A percentile compares a stretch with the other conserved stretches of the same genome.
Conservation (phyloP, 2,888 invertebrate genomes). For the Leistus spinibarbis region DNA sequence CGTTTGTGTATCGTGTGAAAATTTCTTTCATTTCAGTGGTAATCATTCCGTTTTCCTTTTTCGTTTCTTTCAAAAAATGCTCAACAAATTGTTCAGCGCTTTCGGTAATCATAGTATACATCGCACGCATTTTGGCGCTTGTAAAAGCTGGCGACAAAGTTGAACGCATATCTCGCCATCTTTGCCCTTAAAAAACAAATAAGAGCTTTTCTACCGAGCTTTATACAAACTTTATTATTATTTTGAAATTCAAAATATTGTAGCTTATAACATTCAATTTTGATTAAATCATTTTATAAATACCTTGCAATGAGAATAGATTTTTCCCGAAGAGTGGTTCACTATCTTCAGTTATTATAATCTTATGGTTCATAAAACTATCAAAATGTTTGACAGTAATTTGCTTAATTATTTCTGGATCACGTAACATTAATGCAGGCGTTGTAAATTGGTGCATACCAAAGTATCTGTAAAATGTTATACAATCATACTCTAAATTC, state of each 20-base stretch:
- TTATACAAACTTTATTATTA: too few relatives aligned
- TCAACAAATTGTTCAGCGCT: constrained; percentile 45
- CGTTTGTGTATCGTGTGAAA: constrained; percentile 63
- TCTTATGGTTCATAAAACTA: constrained; percentile 25
- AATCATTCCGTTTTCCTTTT: constrained; percentile 41
- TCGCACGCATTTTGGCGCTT: constrained; percentile 48
- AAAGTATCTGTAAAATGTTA: constrained; percentile 16
- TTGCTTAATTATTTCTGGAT: constrained; percentile 29
- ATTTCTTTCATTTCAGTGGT: constrained; percentile 58
- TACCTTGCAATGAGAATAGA: constrained; percentile 22
- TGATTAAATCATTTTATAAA: not conserved
- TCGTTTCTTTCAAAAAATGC: constrained; percentile 42
- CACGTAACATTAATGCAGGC: constrained; percentile 20
- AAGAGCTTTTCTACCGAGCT: not conserved
- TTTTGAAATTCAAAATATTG: too few relatives aligned
- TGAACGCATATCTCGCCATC: constrained; percentile 52
- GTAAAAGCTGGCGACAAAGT: constrained; percentile 52
- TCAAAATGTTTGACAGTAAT: constrained; percentile 35
- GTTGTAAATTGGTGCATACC: constrained; percentile 25
- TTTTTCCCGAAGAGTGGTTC: constrained; percentile 34
- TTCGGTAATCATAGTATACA: constrained; percentile 49
- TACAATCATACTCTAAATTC: not conserved
- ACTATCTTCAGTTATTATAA: constrained; percentile 21
- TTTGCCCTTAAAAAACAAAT: constrained; percentile 41
- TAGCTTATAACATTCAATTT: not conserved